Evolutionary conservation across 1,140 invertebrate genomes (phyloP).

Genomic region (Metaphire vulgaris): DNA sequence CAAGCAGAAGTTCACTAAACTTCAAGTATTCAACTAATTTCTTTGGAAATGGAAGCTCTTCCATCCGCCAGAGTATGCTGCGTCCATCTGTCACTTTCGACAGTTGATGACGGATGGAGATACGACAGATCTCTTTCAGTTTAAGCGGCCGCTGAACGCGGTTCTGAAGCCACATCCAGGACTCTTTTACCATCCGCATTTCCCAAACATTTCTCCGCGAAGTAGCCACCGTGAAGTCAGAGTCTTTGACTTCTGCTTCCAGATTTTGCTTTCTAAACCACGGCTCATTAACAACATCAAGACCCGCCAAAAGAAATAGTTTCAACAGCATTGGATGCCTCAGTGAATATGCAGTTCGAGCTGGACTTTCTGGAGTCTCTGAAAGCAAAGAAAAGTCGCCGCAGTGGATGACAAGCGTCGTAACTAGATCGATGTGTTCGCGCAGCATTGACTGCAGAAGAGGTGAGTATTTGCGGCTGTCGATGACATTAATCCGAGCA

Average conservation of each 20-base stretch:
- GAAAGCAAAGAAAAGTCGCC: not conserved
- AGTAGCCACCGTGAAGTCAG: slow-evolving; percentile 11
- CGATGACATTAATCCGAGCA: not conserved
- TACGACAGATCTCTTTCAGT: not conserved
- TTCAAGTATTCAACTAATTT: not conserved
- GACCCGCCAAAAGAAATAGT: slow-evolving; percentile 16
- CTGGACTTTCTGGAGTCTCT: slow-evolving; percentile 4
- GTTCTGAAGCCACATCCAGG: slow-evolving; percentile 16
- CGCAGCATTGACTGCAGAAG: slow-evolving; percentile 17
- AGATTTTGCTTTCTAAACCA: slow-evolving; percentile 4
- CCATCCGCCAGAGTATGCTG: slow-evolving; percentile 7
- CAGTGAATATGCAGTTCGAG: slow-evolving; percentile 1
- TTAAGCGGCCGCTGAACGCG: not conserved
- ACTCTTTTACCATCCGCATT: slow-evolving; percentile 5
- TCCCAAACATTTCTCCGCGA: slow-evolving; percentile 3
- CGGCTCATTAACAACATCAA: not conserved
- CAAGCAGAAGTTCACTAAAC: slow-evolving; percentile 5
- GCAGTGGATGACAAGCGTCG: slow-evolving; percentile 15
- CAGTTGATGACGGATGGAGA: slow-evolving; percentile 20
- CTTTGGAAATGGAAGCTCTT: slow-evolving; percentile 19
- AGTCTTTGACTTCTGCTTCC: slow-evolving; percentile 2
- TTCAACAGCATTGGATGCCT: slow-evolving; percentile 22
- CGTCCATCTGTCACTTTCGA: not conserved
- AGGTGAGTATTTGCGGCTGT: slow-evolving; percentile 17
- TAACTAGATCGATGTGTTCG: slow-evolving; percentile 14